A percentile compares a stretch with the other conserved stretches of the same genome.
phyloP scores from a whole-genome alignment of 2,113 vertebrate genomes.

The Oenanthe oenanthe region DNA sequence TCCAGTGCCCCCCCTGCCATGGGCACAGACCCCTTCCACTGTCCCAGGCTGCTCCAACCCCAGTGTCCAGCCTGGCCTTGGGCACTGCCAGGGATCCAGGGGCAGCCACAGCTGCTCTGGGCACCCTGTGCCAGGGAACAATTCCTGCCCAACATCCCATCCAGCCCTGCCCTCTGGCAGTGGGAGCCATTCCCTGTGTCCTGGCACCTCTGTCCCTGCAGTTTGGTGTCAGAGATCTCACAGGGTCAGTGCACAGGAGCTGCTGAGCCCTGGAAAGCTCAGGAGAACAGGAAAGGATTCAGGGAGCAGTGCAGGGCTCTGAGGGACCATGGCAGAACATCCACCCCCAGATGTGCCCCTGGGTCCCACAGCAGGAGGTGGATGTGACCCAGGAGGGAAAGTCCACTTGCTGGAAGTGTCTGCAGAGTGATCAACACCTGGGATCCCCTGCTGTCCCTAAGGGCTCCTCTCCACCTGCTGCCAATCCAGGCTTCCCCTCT shows the following conservation, averaged over 20 bases:
- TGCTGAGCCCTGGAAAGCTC: not conserved
- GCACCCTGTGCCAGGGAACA: not conserved
- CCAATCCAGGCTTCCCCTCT: not conserved
- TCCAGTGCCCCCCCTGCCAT: not conserved
- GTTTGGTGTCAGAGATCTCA: not conserved
- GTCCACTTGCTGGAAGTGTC: rapidly evolving
- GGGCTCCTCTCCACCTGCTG: not conserved
- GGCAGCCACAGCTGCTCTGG: not conserved
- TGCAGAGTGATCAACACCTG: not conserved
- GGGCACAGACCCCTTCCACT: not conserved
- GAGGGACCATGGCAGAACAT: rapidly evolving
- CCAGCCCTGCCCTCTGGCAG: not conserved
- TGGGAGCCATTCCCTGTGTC: not conserved
- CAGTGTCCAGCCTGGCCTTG: not conserved
- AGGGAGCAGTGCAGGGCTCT: rapidly evolving
- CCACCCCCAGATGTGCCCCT: rapidly evolving
- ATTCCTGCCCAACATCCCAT: not conserved
- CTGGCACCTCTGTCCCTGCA: not conserved
- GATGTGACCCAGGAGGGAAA: not conserved
- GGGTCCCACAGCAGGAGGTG: rapidly evolving
- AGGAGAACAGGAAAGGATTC: rapidly evolving
- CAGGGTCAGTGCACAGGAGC: not conserved
- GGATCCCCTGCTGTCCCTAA: not conserved
- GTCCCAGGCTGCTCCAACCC: not conserved
- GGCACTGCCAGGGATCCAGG: not conserved